Percentiles rank a stretch among this genome's conserved stretches.
phyloP scores from a whole-genome alignment of 2,113 vertebrate genomes.

The Numenius arquata region DNA sequence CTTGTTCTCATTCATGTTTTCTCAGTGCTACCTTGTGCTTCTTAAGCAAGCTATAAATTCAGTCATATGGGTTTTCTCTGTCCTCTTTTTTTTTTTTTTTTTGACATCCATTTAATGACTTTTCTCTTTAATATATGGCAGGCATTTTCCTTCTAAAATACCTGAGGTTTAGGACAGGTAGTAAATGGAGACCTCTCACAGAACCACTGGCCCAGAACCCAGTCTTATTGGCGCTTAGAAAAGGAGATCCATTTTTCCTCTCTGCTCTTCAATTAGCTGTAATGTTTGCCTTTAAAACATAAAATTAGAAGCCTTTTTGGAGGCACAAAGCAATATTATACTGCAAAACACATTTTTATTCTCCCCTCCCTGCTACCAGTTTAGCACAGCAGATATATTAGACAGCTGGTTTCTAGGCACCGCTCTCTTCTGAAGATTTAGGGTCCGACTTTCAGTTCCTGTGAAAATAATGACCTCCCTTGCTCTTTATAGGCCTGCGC shows the following conservation, averaged over 20 bases:
- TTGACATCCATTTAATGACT: slow-evolving; percentile 56
- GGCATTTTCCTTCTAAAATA: slow-evolving; percentile 63
- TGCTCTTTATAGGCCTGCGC: slow-evolving; percentile 32
- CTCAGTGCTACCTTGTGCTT: slow-evolving; percentile 51
- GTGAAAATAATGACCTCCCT: slow-evolving; percentile 64
- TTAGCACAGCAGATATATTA: slow-evolving; percentile 55
- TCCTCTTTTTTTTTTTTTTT: not conserved
- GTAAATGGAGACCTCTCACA: slow-evolving; percentile 65
- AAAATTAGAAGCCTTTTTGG: slow-evolving; percentile 61
- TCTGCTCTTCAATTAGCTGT: slow-evolving; percentile 62
- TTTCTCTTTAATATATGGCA: slow-evolving; percentile 64
- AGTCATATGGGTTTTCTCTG: slow-evolving; percentile 59
- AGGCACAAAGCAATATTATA: slow-evolving; percentile 64
- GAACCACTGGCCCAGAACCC: slow-evolving; percentile 69
- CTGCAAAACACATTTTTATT: slow-evolving; percentile 59
- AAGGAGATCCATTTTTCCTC: slow-evolving; percentile 64
- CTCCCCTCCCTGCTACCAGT: slow-evolving; percentile 30
- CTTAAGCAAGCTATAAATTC: slow-evolving; percentile 53
- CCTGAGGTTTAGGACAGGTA: slow-evolving; percentile 67
- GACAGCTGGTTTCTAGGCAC: slow-evolving; percentile 55
- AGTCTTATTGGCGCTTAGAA: slow-evolving; percentile 54
- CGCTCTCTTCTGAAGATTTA: slow-evolving; percentile 45
- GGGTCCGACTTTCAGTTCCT: slow-evolving; percentile 16
- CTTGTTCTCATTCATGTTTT: slow-evolving; percentile 36
- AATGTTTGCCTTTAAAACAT: slow-evolving; percentile 66